phyloP scores from a whole-genome alignment of 2,113 vertebrate genomes.

The Pagrus major region DNA sequence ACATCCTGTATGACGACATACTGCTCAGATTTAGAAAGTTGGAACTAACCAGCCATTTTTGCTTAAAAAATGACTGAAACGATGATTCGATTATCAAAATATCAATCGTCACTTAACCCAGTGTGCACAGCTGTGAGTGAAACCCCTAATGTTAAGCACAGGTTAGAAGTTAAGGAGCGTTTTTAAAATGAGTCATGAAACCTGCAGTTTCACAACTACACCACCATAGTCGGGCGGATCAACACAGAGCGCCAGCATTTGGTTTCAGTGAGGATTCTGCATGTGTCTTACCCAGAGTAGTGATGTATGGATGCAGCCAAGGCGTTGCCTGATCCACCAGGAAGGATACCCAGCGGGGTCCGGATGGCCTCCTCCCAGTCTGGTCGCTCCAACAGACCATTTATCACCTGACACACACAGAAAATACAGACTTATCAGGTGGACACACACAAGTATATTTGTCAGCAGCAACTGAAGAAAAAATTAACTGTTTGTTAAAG shows the following conservation, averaged over 20 bases:
- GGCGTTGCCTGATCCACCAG: conserved; percentile 93
- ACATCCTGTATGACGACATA: neutral
- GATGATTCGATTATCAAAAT: too few species aligned
- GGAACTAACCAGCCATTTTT: too few species aligned
- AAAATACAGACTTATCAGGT: neutral
- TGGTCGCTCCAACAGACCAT: conserved; percentile 92
- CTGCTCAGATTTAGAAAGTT: neutral
- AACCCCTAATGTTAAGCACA: too few species aligned
- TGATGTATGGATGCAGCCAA: conserved; percentile 93
- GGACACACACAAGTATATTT: neutral
- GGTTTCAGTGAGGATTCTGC: neutral
- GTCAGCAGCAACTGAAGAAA: neutral
- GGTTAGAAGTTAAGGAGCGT: neutral
- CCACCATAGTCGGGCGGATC: too few species aligned
- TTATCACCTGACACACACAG: conserved; percentile 88
- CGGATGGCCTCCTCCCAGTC: conserved; percentile 90
- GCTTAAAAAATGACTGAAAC: too few species aligned
- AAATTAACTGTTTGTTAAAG: neutral
- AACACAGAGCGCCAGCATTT: neutral
- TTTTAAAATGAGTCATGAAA: neutral
- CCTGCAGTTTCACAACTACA: neutral
- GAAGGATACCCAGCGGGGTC: conserved; percentile 92
- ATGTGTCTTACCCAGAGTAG: conserved; percentile 88
- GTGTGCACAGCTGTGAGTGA: neutral
- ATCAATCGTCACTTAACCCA: neutral